Conservation (phyloP, 2,113 vertebrate species). For the Noturus placidus region DNA sequence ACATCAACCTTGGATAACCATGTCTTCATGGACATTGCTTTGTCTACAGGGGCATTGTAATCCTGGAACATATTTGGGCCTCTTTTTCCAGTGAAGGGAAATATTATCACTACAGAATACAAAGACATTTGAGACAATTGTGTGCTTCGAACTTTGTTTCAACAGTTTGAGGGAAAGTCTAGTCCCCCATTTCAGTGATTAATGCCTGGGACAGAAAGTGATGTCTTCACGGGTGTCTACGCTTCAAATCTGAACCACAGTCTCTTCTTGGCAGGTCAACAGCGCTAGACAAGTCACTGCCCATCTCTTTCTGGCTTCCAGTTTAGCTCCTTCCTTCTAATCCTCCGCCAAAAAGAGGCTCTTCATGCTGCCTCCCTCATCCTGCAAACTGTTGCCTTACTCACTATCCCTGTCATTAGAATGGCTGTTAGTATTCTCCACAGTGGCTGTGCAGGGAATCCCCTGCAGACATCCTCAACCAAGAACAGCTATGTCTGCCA, state of each 20-base stretch:
- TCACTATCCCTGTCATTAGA: not conserved
- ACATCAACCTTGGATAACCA: not conserved
- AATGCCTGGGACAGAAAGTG: not conserved
- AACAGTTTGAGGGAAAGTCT: not conserved
- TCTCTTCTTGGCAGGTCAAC: not conserved
- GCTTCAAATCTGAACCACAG: not conserved
- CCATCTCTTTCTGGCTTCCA: not conserved
- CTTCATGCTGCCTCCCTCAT: not conserved
- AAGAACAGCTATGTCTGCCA: not conserved
- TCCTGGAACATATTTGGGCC: not conserved
- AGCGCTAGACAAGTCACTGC: not conserved
- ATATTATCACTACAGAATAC: not conserved
- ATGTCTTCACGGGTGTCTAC: not conserved
- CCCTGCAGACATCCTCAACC: not conserved
- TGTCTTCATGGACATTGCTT: not conserved
- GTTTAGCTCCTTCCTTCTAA: not conserved
- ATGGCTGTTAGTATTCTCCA: not conserved
- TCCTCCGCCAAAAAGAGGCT: not conserved
- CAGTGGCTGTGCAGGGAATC: conserved; percentile 2
- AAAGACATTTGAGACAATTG: not conserved
- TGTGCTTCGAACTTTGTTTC: too few relatives aligned
- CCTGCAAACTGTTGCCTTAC: not conserved
- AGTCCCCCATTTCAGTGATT: not conserved
- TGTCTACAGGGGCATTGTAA: not conserved
- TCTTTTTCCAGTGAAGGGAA: not conserved